These are phyloP conservation scores for Operophtera brumata DNA, from an alignment of 2,888 invertebrate species.

Conservation along the genomic window DNA sequence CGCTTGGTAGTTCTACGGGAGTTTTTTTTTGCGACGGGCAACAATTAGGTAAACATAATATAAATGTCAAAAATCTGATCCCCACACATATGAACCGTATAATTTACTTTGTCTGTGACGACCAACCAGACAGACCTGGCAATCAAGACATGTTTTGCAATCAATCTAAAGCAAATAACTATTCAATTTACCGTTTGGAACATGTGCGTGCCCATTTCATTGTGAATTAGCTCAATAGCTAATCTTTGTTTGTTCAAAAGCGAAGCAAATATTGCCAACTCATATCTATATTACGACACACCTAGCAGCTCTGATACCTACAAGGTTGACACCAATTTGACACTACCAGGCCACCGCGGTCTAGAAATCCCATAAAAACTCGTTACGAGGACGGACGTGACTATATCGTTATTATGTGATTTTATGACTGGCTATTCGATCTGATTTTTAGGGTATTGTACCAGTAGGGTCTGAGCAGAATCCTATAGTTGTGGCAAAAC, in stretches of 20 bases:
- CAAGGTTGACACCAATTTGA: constrained; percentile 43
- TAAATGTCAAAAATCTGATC: too few species aligned
- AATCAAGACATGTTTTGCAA: not conserved
- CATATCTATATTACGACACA: constrained; percentile 33
- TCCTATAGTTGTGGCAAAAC: too few species aligned
- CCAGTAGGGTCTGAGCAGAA: too few species aligned
- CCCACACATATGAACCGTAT: too few species aligned
- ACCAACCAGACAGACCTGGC: not conserved
- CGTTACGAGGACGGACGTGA: constrained; percentile 23
- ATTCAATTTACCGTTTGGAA: constrained; percentile 3
- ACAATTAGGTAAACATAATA: too few species aligned
- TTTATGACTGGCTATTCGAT: constrained; percentile 17
- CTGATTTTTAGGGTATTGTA: not conserved
- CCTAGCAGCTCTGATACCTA: constrained; percentile 7
- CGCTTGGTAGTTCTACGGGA: too few species aligned
- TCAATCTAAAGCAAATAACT: constrained; percentile 5
- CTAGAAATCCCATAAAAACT: constrained; percentile 27
- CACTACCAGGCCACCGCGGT: constrained; percentile 18
- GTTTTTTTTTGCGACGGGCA: too few species aligned
- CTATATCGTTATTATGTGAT: constrained; percentile 16
- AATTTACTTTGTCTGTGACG: too few species aligned
- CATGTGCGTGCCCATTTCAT: constrained; percentile 30
- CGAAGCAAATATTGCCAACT: constrained; percentile 43
- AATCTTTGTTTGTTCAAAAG: constrained; percentile 32
- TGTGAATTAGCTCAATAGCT: constrained; percentile 35